phyloP scores from a whole-genome alignment of 2,888 invertebrate species.

The Leptopilina syphax region DNA sequence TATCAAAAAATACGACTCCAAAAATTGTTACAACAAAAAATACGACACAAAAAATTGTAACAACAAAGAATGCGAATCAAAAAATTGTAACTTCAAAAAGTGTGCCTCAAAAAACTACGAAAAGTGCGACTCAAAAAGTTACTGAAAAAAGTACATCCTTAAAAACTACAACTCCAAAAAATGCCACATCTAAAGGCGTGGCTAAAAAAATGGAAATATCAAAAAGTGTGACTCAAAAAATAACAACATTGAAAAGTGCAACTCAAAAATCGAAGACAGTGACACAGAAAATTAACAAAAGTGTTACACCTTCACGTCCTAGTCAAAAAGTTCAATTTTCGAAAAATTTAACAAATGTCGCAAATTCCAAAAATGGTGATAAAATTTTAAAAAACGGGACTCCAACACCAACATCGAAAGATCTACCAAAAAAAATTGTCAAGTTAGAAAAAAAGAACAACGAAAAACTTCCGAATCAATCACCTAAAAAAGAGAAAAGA shows the following conservation, averaged over 20 bases:
- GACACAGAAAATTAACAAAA: neutral
- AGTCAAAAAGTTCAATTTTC: neutral
- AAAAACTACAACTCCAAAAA: neutral
- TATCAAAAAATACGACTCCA: neutral
- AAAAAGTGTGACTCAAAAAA: neutral
- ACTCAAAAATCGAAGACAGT: neutral
- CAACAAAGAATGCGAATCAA: neutral
- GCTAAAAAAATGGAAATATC: neutral
- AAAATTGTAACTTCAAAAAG: neutral
- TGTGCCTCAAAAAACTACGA: neutral
- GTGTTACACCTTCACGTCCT: no score
- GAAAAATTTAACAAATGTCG: neutral
- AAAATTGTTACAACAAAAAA: neutral
- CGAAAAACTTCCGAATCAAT: neutral
- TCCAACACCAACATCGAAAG: no score
- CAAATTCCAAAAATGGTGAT: no score
- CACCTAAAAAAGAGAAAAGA: neutral
- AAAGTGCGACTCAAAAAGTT: constrained; percentile 5
- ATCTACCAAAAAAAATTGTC: no score
- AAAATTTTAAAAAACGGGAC: no score
- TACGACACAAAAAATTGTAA: neutral
- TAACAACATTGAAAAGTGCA: neutral
- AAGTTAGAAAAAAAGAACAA: no score
- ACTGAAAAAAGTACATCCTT: neutral
- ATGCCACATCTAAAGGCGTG: neutral